A percentile compares a stretch with the other conserved stretches of the same genome.
Conservation (phyloP, 2,113 vertebrate species). For the Prunella fulvescens region DNA sequence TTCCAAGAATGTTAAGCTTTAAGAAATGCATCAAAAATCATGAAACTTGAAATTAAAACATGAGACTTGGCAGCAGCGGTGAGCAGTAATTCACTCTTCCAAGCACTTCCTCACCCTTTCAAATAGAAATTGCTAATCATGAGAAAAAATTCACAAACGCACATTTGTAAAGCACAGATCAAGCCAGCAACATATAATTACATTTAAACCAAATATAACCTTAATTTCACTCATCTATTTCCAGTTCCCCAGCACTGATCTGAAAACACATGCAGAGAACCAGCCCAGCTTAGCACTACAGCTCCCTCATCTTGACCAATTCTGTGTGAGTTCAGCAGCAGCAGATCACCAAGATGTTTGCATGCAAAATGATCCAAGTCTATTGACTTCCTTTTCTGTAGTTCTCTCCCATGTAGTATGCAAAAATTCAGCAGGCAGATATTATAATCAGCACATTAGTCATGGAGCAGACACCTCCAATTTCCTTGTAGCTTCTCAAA, state of each 20-base stretch:
- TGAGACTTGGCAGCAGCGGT: conserved; percentile 47
- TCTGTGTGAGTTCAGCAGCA: not conserved
- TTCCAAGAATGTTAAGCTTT: conserved; percentile 46
- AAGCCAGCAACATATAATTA: conserved; percentile 39
- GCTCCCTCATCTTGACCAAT: not conserved
- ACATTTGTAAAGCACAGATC: conserved; percentile 45
- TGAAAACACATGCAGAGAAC: not conserved
- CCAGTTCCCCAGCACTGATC: not conserved
- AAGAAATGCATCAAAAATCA: conserved; percentile 51
- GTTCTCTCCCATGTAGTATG: conserved; percentile 1
- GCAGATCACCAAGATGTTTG: not conserved
- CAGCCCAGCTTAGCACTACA: not conserved
- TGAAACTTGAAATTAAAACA: conserved; percentile 59
- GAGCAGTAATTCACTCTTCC: conserved; percentile 53
- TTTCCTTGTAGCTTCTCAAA: conserved; percentile 1
- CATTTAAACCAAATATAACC: conserved; percentile 21
- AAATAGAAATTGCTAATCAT: conserved; percentile 55
- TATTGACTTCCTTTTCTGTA: not conserved
- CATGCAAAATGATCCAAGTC: not conserved
- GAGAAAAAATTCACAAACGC: conserved; percentile 53
- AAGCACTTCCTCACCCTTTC: conserved; percentile 61
- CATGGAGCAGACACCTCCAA: not conserved
- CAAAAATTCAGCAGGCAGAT: conserved; percentile 39
- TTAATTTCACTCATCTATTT: not conserved
- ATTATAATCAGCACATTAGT: conserved; percentile 30